Evolutionary conservation across 2,797 vertebrate genomes (phyloP).

Genomic region (Silurus lanzhouensis): DNA sequence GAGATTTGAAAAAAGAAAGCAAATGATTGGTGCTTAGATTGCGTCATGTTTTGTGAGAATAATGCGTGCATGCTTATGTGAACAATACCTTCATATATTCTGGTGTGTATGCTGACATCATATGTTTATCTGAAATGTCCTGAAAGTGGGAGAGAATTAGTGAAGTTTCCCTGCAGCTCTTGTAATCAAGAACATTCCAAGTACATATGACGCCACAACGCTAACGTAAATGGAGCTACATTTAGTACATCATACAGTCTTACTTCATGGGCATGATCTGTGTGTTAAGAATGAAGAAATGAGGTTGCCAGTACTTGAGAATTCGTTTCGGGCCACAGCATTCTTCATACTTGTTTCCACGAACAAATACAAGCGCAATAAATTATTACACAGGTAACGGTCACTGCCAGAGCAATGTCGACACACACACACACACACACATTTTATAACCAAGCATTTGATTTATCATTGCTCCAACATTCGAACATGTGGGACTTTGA

Average conservation of each 20-base stretch:
- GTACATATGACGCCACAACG: slow-evolving; percentile 2
- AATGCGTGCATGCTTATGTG: slow-evolving; percentile 9
- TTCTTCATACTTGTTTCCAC: background rate
- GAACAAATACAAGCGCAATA: background rate
- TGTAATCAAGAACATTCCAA: slow-evolving; percentile 12
- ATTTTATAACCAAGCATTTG: background rate
- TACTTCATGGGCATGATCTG: background rate
- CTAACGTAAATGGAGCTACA: background rate
- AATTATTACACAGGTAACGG: too few species aligned
- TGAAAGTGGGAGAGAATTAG: slow-evolving; percentile 2
- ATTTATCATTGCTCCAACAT: background rate
- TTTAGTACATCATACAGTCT: background rate
- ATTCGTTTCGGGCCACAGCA: background rate
- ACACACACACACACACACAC: too few species aligned
- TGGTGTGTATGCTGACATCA: slow-evolving; percentile 21
- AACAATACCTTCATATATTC: background rate
- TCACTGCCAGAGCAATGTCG: background rate
- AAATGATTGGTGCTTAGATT: too few species aligned
- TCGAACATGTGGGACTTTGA: background rate
- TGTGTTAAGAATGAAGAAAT: background rate
- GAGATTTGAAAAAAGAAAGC: background rate
- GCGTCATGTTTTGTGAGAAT: background rate
- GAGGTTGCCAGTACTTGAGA: background rate
- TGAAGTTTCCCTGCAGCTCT: slow-evolving; percentile 4
- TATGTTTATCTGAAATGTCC: slow-evolving; percentile 1